These are phyloP conservation scores for Eidolon helvum DNA, from an alignment of 2,113 vertebrate genomes.

Conservation along the genomic window DNA sequence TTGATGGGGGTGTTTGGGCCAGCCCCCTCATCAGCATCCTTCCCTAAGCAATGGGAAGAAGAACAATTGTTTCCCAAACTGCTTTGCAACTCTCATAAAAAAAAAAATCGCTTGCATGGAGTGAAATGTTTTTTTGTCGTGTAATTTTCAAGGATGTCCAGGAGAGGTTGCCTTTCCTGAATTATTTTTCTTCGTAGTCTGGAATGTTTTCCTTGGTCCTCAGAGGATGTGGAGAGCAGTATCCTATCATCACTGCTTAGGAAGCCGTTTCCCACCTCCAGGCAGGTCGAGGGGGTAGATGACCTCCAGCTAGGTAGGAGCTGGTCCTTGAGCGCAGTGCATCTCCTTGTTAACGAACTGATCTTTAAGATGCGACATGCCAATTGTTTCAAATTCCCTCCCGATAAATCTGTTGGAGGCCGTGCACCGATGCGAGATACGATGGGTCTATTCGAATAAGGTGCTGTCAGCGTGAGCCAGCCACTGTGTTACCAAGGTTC, in stretches of 20 bases:
- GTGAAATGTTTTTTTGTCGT: neutral
- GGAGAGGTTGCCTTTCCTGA: neutral
- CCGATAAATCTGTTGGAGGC: rapidly evolving
- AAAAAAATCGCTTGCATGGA: neutral
- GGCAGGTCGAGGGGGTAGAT: rapidly evolving
- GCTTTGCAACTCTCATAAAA: neutral
- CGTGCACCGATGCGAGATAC: rapidly evolving
- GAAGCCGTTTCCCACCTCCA: neutral
- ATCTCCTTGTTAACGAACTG: neutral
- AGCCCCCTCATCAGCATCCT: neutral
- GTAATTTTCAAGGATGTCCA: neutral
- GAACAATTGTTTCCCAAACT: neutral
- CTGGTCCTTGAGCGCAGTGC: neutral
- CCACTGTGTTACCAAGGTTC: neutral
- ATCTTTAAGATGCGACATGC: neutral
- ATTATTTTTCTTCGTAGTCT: neutral
- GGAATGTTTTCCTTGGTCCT: neutral
- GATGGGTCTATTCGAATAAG: rapidly evolving
- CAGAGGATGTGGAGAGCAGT: neutral
- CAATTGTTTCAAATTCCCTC: neutral
- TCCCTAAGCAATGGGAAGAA: neutral
- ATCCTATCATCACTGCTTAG: neutral
- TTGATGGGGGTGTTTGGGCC: neutral
- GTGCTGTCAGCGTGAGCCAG: rapidly evolving
- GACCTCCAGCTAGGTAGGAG: too few species aligned